Evolutionary conservation across 2,113 vertebrate genomes (phyloP).

Genomic region (Monarcha castaneiventris): DNA sequence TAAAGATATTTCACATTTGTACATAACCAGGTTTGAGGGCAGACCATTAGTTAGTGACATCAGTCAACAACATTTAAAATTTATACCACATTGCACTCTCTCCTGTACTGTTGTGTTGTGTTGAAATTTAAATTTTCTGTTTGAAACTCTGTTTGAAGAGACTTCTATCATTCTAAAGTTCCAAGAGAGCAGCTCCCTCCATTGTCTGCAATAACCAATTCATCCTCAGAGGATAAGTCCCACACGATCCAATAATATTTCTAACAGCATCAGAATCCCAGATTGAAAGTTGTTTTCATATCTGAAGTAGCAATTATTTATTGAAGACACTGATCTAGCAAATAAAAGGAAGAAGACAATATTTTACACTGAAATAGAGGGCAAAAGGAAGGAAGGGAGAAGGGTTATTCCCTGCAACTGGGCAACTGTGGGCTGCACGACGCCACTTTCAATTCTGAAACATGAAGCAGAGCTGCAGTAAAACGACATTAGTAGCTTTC

Average conservation of each 20-base stretch:
- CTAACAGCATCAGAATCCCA: neutral
- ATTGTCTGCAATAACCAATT: neutral
- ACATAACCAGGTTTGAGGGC: neutral
- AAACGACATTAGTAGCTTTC: constrained; percentile 69
- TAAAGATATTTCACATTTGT: neutral
- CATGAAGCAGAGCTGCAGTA: constrained; percentile 21
- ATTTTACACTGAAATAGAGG: neutral
- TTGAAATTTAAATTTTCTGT: neutral
- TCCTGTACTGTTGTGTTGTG: neutral
- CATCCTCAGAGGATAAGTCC: neutral
- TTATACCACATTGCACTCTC: neutral
- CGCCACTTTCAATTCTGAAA: constrained; percentile 70
- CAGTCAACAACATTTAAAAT: neutral
- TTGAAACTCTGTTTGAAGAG: neutral
- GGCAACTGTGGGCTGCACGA: neutral
- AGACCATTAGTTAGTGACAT: neutral
- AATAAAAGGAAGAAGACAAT: neutral
- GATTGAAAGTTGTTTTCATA: neutral
- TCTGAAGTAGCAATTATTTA: neutral
- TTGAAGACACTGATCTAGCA: neutral
- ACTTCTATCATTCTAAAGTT: neutral
- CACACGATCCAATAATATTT: neutral
- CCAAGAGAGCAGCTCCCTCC: neutral
- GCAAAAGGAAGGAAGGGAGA: neutral
- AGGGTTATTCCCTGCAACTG: neutral